Evolutionary conservation across 2,797 vertebrate genomes (phyloP).

Genomic region (Dipus sagitta): DNA sequence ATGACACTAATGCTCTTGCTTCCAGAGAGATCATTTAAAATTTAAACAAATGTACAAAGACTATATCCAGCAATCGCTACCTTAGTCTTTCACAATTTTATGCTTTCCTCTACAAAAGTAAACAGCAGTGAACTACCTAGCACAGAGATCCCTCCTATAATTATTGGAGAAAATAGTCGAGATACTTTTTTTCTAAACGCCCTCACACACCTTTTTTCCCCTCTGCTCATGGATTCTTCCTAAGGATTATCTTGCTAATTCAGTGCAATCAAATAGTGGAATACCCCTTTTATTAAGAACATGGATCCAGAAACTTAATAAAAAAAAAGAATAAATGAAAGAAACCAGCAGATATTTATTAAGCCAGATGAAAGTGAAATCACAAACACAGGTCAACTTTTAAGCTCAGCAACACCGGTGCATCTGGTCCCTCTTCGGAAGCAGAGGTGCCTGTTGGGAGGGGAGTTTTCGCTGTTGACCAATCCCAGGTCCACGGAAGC

Average conservation of each 20-base stretch:
- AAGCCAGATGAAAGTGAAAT: slow-evolving; percentile 83
- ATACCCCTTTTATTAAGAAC: slow-evolving; percentile 75
- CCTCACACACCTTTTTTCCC: neutral
- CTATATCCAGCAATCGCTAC: slow-evolving; percentile 84
- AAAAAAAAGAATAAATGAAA: slow-evolving; percentile 72
- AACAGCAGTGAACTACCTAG: slow-evolving; percentile 81
- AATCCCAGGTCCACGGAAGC: neutral
- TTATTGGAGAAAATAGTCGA: slow-evolving; percentile 77
- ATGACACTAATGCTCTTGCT: slow-evolving; percentile 81
- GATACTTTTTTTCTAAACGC: slow-evolving; percentile 73
- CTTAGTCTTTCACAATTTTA: slow-evolving; percentile 85
- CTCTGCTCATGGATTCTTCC: slow-evolving; percentile 51
- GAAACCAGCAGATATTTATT: slow-evolving; percentile 78
- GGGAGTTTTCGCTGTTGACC: slow-evolving; percentile 51
- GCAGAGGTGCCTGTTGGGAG: slow-evolving; percentile 27
- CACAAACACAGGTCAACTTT: slow-evolving; percentile 80
- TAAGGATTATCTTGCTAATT: slow-evolving; percentile 72
- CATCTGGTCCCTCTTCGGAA: slow-evolving; percentile 43
- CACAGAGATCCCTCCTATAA: slow-evolving; percentile 81
- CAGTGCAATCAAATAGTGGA: slow-evolving; percentile 69
- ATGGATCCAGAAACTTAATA: slow-evolving; percentile 73
- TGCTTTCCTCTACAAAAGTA: slow-evolving; percentile 75
- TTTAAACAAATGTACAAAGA: slow-evolving; percentile 82
- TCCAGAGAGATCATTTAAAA: slow-evolving; percentile 86
- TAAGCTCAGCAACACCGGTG: slow-evolving; percentile 65